Evolutionary conservation across 2,888 invertebrate genomes (phyloP), one percentile per base, ranked within the genome.

Genomic region (Tipula helvola): DNA sequence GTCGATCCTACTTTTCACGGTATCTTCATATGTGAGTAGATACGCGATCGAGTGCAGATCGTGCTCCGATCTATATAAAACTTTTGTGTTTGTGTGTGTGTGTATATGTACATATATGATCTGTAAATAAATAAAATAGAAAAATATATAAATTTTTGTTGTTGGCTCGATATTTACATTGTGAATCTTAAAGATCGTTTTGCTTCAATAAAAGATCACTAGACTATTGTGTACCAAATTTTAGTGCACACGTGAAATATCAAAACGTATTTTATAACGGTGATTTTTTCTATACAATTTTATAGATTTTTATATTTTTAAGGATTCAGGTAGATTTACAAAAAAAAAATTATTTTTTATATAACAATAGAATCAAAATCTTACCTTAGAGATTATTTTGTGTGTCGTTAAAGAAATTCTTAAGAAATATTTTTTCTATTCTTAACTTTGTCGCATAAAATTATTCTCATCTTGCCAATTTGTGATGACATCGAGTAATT

Each of bases 401-500:
- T 84, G 36, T 85, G 44, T 44, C 18, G 18, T 28, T 28, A 84
- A 84, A 84, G 84, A 36, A 28, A 71, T 71, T 71, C 71, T 71
- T 71, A 71, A 71, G 71, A 71, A 71, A 28, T 7, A 57, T 10
- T 71, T 71, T n/a, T 71, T 71, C 71, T 71, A 28, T 71, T 71
- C 71, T 41, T 84, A 84, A 41, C 84, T 84, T 84, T 84, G 84
- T 39, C 84, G 84, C 41, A 84, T 28, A 18, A 85, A 85, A 85
- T 85, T 39, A 18, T 42, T 93, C 91, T 94, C 93, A 91, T 96
- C 95, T 90, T 96, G 96, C 96, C 96, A 96, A 93, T 95, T 95
- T 87, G 95, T 95, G 90, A 96, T 96, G 89, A 95, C 96, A 89
- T 97, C 97, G 83, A 97, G 93, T 36, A 97, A 94, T 90, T 97